Conservation (phyloP, 1,140 invertebrate genomes). For the Vanessa atalanta region DNA sequence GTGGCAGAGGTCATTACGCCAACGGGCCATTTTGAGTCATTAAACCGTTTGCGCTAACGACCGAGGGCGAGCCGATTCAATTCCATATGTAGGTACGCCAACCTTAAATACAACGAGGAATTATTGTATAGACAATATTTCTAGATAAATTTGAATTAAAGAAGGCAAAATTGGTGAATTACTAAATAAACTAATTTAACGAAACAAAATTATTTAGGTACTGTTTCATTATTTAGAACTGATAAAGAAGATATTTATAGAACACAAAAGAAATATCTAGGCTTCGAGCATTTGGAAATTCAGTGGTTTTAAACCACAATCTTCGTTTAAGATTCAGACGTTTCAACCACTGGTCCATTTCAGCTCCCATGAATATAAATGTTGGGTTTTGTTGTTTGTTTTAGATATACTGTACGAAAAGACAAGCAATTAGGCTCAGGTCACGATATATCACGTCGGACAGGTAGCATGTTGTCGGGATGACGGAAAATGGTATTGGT, state of each 20-base stretch:
- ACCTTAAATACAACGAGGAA: neutral
- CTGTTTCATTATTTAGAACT: too few relatives aligned
- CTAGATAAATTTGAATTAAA: neutral
- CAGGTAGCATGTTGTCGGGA: neutral
- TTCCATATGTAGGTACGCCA: neutral
- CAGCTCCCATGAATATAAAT: too few relatives aligned
- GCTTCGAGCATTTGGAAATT: too few relatives aligned
- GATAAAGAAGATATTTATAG: too few relatives aligned
- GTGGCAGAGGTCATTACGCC: neutral
- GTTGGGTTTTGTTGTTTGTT: neutral
- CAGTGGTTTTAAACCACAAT: too few relatives aligned
- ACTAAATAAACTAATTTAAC: too few relatives aligned
- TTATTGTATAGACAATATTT: neutral
- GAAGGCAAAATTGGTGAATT: too few relatives aligned
- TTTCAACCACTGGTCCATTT: too few relatives aligned
- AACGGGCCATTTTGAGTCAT: slow-evolving; percentile 10
- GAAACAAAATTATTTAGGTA: too few relatives aligned
- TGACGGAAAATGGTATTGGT: neutral
- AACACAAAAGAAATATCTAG: too few relatives aligned
- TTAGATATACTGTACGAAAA: neutral
- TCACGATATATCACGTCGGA: neutral
- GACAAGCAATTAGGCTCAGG: neutral
- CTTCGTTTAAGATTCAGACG: too few relatives aligned
- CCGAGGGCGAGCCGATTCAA: slow-evolving; percentile 3
- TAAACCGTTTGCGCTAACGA: slow-evolving; percentile 6